Evolutionary conservation across 2,113 vertebrate genomes (phyloP), one percentile per base, ranked within the genome.

Genomic region (Neogale vison): DNA sequence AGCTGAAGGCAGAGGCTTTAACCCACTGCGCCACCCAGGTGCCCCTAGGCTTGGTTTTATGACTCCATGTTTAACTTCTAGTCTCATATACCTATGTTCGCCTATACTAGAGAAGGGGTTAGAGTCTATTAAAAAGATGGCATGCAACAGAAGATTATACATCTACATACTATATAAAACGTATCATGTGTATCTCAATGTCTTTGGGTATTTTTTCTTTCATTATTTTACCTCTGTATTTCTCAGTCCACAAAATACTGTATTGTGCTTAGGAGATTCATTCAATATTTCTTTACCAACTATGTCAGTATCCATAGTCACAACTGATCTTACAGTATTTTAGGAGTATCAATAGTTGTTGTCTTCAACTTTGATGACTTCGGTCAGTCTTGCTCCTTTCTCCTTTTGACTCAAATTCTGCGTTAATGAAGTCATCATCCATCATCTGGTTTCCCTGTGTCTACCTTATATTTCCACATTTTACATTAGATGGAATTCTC

Each of bases 251-350:
- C 52, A 77, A 67, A 55, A 81, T 69, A 45, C 20, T 65, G 47
- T 76, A 8, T 17, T 47, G 5, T 61, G 14, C 13, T 77, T 24
- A 55, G 21, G 26, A 57, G 13, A 34, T 50, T 71, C 14, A 91
- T 55, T 95, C 34, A 29, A n/a, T 55, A 45, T 95, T 98, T 98
- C 97, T 97, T 98, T 96, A 93, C 97, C 97, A 93, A 76, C 96
- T 96, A 26, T 5, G 36, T 97, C 87, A 90, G 63, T 18, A 76
- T 83, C 88, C 17, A 31, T 69, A 94, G 92, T 50, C 96, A 94
- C 67, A 96, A 95, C 96, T 97, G 94, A 98, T 97, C 97, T 97
- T 98, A 93, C 88, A 98, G 96, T 87, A 98, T 97, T 98, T 98
- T 98, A 97, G 76, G 83, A 97, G 97, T 98, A 98, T 96, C 88